These are phyloP conservation scores for Rhynchonycteris naso DNA, from an alignment of 2,797 vertebrate genomes.

Conservation along the genomic window DNA sequence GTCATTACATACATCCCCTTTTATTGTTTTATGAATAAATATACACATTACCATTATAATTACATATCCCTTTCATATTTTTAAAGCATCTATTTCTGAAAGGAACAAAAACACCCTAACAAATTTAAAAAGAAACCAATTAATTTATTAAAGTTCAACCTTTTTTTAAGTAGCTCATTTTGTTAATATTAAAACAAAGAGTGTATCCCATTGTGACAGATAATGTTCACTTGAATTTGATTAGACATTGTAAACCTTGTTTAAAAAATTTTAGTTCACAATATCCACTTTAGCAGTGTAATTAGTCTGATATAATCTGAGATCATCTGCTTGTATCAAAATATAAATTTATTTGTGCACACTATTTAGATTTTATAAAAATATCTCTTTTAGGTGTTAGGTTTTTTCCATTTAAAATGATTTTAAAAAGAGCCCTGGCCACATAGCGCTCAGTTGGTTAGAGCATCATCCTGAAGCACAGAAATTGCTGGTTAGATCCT, in stretches of 20 bases:
- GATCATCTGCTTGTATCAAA: neutral
- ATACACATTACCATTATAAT: conserved; percentile 35
- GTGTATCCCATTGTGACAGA: neutral
- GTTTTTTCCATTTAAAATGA: conserved; percentile 18
- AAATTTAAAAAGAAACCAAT: conserved; percentile 26
- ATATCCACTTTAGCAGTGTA: neutral
- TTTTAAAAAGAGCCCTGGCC: too few relatives aligned
- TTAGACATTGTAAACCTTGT: neutral
- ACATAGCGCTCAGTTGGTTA: too few relatives aligned
- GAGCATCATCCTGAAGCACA: too few relatives aligned
- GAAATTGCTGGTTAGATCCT: too few relatives aligned
- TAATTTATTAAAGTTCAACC: neutral
- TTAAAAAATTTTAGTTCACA: conserved; percentile 1
- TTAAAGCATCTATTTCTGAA: conserved; percentile 35
- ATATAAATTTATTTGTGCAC: neutral
- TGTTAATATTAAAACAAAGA: conserved; percentile 53
- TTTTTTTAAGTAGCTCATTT: neutral
- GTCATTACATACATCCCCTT: conserved; percentile 3
- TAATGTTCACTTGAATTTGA: neutral
- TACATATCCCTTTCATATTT: conserved; percentile 30
- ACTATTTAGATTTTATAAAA: conserved; percentile 34
- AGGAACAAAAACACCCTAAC: neutral
- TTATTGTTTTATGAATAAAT: conserved; percentile 54
- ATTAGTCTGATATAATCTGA: conserved; percentile 8
- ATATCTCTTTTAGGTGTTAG: neutral